Conservation (phyloP, 2,888 invertebrate genomes). For the Corbicula japonica region DNA sequence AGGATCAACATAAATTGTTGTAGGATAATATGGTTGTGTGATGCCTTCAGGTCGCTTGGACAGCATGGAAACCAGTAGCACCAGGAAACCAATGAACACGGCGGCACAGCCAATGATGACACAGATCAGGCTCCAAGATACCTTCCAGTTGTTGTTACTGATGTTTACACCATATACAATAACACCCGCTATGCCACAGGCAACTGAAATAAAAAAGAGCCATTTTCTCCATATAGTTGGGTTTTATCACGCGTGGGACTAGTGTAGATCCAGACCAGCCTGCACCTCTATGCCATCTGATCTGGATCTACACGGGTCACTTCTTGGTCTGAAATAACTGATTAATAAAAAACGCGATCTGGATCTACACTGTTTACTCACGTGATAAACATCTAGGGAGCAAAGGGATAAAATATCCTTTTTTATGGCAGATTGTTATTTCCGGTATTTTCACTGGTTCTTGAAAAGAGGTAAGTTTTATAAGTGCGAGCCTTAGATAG, state of each 20-base stretch:
- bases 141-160: constrained; percentile 63
- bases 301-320: too few relatives aligned
- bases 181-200: constrained; percentile 74
- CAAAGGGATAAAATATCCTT: too few relatives aligned
- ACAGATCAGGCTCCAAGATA: constrained; percentile 77
- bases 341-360: neutral
- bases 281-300: too few relatives aligned
- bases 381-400: too few relatives aligned
- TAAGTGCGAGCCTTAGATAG: too few relatives aligned
- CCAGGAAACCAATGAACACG: constrained; percentile 74
- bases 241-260: too few relatives aligned
- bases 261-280: too few relatives aligned
- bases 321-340: too few relatives aligned
- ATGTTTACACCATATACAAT: constrained; percentile 75
- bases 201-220: constrained; percentile 64
- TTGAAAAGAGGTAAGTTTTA: too few relatives aligned
- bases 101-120: constrained; percentile 73
- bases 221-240: neutral
- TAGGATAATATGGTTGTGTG: constrained; percentile 58
- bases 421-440: too few relatives aligned
- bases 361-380: too few relatives aligned
- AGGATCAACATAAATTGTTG: constrained; percentile 74
- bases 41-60: constrained; percentile 71
- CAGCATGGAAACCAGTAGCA: constrained; percentile 72
- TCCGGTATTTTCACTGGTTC: too few relatives aligned